Percentiles rank a stretch among this genome's conserved stretches.
Conservation (phyloP, 2,113 vertebrate species). For the Noturus placidus region DNA sequence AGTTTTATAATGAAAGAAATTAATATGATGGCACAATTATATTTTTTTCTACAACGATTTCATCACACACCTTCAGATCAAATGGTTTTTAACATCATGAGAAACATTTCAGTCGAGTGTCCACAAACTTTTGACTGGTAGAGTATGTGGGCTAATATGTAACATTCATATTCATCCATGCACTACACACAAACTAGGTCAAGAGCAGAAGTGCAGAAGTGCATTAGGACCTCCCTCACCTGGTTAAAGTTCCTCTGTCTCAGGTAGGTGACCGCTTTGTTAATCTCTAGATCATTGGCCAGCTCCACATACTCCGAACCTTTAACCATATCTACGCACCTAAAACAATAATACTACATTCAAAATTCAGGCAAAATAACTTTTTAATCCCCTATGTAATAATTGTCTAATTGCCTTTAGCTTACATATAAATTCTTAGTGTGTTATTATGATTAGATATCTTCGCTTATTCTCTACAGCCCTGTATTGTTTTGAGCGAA, state of each 20-base stretch:
- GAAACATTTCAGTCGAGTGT: too few relatives aligned
- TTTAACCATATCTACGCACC: constrained; percentile 96
- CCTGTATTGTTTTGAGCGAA: background rate
- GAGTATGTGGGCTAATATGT: background rate
- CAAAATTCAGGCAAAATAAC: constrained; percentile 3
- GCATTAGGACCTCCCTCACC: constrained; percentile 67
- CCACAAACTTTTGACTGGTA: too few relatives aligned
- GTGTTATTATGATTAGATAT: background rate
- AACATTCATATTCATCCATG: constrained; percentile 11
- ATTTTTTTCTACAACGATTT: too few relatives aligned
- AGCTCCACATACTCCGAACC: constrained; percentile 91
- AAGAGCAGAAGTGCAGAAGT: background rate
- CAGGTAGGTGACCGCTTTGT: constrained; percentile 96
- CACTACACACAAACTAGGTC: background rate
- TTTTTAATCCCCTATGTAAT: background rate
- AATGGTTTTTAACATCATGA: too few relatives aligned
- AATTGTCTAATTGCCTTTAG: background rate
- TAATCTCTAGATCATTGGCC: constrained; percentile 95
- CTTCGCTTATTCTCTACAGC: background rate
- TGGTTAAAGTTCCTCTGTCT: constrained; percentile 92
- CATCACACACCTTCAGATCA: too few relatives aligned
- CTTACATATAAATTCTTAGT: background rate
- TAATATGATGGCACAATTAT: too few relatives aligned
- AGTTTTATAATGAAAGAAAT: too few relatives aligned
- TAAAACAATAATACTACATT: constrained; percentile 59